Base-by-base conservation (phyloP, 2,113 vertebrate species). In the Catharus bicknelli region DNA sequence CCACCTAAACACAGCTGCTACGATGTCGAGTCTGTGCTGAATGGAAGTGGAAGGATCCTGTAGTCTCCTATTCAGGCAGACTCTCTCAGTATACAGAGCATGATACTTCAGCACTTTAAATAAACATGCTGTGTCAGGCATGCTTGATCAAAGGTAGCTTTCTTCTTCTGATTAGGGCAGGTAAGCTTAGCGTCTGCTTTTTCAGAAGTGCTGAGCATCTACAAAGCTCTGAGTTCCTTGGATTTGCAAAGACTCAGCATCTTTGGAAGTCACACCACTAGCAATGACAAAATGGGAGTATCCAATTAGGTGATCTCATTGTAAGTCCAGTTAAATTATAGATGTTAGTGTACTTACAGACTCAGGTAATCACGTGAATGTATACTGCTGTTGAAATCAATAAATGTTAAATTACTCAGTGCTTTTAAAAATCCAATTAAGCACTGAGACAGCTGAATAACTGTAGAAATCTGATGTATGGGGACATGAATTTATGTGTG, bases 121-220 rank as follows among this genome's bases (percentile, higher is more conserved):
- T 42, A 89, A 85, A 89, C 27, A 4, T 67, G 93, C 89, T 81
- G 43, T 50, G 48, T 95, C 87, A 94, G 90, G 87, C 81, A 83
- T 73, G 67, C 50, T 76, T 84, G 92, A 94, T 94, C 91, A 94
- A 94, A 95, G 84, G 81, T 86, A 94, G 74, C 30, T 32, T 30
- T 11, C 83, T 27, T 16, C 32, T 88, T 88, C 74, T 92, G 87
- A 87, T 89, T 66, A 88, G 34, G 59, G 59, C 58, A 93, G 90
- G 90, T 93, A 43, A 83, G 84, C 86, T 89, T 79, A 58, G 64
- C 54, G 18, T 43, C 70, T 92, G 63, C 40, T 36, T 90, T 89
- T 82, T 84, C 66, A 55, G 63, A 87, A 94, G 54, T 85, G 84
- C 93, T 95, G 91, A 96, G 82, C 36, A 43, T 62, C 67, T 82